phyloP scores from a whole-genome alignment of 2,113 vertebrate genomes.

The Gymnogyps californianus region DNA sequence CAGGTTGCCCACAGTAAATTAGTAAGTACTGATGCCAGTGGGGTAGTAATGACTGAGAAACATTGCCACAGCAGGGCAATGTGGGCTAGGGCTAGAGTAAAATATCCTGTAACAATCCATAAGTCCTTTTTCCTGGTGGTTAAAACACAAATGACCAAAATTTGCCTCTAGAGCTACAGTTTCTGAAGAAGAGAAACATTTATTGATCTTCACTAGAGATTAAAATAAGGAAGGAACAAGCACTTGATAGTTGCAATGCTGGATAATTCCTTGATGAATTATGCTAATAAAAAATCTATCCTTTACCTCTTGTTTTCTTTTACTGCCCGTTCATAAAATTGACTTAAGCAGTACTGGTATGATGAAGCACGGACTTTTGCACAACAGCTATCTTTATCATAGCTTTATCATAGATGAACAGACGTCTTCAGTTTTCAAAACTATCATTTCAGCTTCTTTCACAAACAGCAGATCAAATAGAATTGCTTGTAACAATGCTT shows the following conservation, averaged over 20 bases:
- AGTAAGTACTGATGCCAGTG: neutral
- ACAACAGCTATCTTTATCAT: neutral
- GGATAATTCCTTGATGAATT: neutral
- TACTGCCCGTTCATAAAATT: neutral
- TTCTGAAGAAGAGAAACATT: neutral
- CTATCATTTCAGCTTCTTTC: neutral
- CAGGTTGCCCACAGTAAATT: neutral
- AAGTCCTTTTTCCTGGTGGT: neutral
- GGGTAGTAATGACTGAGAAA: neutral
- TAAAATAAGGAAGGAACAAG: neutral
- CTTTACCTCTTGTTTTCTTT: neutral
- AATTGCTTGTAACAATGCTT: neutral
- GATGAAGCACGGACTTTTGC: neutral
- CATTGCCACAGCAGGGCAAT: neutral
- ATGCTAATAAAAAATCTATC: neutral
- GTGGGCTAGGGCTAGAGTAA: neutral
- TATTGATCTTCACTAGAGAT: rapidly evolving
- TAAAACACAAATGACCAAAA: neutral
- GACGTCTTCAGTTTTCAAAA: neutral
- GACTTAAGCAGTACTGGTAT: neutral
- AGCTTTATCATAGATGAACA: neutral
- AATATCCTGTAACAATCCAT: neutral
- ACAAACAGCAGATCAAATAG: neutral
- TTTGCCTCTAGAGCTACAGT: neutral
- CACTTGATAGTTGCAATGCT: neutral